phyloP scores from a whole-genome alignment of 2,888 invertebrate genomes.

The Frankliniella intonsa region DNA sequence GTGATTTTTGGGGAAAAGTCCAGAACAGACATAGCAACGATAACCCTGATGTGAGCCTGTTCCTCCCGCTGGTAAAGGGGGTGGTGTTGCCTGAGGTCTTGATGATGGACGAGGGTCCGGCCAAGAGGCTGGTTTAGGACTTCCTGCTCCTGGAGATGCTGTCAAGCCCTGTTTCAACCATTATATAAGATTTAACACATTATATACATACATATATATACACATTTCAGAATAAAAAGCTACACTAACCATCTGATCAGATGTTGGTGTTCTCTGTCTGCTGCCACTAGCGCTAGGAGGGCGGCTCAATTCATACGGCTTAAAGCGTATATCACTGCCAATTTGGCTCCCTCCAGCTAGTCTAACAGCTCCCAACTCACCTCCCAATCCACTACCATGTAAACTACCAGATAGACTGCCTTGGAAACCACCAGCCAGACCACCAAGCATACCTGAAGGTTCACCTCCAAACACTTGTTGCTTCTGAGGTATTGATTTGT shows the following conservation, averaged over 20 bases:
- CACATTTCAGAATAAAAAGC: not conserved
- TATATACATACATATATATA: not conserved
- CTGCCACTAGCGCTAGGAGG: constrained; percentile 2
- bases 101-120: constrained; percentile 44
- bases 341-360: not conserved
- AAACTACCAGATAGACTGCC: constrained; percentile 44
- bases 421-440: not conserved
- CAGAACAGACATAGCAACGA: constrained; percentile 76
- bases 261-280: constrained; percentile 23
- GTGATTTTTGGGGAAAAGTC: constrained; percentile 67
- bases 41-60: constrained; percentile 43
- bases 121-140: not conserved
- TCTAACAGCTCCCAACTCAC: not conserved
- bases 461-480: constrained; percentile 64
- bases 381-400: constrained; percentile 39
- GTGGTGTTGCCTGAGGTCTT: constrained; percentile 41
- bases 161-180: not conserved
- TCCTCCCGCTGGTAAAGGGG: constrained; percentile 44
- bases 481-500: constrained; percentile 73
- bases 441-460: not conserved
- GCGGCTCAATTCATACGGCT: constrained; percentile 54
- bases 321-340: constrained; percentile 55
- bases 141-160: constrained; percentile 4
- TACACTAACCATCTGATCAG: constrained; percentile 34
- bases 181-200: not conserved